A percentile compares a stretch with the other conserved stretches of the same genome.
Evolutionary conservation across 2,888 invertebrate species (phyloP).

Genomic region (Xanthia icteritia): DNA sequence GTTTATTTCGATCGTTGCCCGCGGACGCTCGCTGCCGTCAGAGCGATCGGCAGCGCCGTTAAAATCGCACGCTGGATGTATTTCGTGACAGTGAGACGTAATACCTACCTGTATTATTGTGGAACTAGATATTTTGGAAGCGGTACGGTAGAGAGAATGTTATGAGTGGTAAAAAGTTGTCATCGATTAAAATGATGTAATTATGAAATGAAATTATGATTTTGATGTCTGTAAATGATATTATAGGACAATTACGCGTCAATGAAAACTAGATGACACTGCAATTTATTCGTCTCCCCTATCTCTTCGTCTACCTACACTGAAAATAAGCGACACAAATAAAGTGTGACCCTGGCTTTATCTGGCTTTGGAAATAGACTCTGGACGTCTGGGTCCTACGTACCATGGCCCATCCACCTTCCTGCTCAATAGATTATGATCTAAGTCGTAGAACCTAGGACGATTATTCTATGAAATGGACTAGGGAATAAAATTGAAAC

Average conservation of each 20-base stretch:
- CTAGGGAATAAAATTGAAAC: background rate
- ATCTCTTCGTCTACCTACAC: no score
- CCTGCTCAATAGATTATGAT: background rate
- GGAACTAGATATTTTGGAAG: constrained; percentile 56
- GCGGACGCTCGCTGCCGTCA: constrained; percentile 47
- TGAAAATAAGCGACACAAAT: no score
- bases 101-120: constrained; percentile 69
- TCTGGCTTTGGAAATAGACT: no score
- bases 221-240: no score
- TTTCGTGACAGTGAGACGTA: constrained; percentile 77
- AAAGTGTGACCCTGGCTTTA: no score
- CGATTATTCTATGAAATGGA: background rate
- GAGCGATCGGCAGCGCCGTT: constrained; percentile 69
- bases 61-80: constrained; percentile 82
- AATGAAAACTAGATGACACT: no score
- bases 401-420: background rate
- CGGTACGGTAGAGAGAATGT: background rate
- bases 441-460: background rate
- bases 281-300: no score
- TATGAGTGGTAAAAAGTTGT: no score
- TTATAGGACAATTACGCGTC: no score
- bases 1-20: constrained; percentile 51
- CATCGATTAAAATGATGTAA: no score
- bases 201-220: no score
- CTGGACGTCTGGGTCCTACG: no score